Percentiles rank a stretch among this genome's conserved stretches.
These are phyloP conservation scores for Carcharodon carcharias DNA, from an alignment of 2,797 vertebrate genomes.

Conservation along the genomic window DNA sequence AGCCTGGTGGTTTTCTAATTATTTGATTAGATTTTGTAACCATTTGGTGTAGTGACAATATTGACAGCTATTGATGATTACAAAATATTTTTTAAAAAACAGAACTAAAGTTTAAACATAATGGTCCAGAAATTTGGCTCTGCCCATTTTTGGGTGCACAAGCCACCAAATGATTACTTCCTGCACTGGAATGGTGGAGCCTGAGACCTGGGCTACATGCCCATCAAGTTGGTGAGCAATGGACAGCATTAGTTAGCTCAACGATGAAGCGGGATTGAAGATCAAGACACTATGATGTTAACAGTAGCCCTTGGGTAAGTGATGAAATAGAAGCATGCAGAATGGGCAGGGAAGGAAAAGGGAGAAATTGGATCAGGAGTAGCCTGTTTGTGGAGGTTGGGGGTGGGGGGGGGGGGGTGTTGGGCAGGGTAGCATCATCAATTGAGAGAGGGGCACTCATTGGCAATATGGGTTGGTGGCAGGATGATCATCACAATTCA, in stretches of 20 bases:
- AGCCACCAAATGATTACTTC: not conserved
- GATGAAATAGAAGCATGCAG: not conserved
- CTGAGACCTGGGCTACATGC: not conserved
- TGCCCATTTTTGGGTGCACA: not conserved
- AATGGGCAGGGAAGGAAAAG: not conserved
- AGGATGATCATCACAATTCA: no score
- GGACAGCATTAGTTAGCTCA: not conserved
- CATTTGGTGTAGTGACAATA: not conserved
- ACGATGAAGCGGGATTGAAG: not conserved
- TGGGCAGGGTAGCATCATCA: not conserved
- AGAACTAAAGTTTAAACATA: not conserved
- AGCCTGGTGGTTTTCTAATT: not conserved
- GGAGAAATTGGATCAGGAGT: not conserved
- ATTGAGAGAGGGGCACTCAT: not conserved
- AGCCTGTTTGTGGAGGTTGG: not conserved
- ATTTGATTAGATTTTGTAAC: not conserved
- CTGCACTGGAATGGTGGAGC: not conserved
- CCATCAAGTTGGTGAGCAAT: not conserved
- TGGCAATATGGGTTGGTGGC: not conserved
- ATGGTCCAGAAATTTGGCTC: not conserved
- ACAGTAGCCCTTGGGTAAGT: not conserved
- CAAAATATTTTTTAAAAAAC: not conserved
- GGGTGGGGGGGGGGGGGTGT: not conserved
- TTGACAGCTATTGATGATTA: not conserved
- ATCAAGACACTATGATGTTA: not conserved